Evolutionary conservation across 2,113 vertebrate genomes (phyloP).

Genomic region (Hyla sarda): DNA sequence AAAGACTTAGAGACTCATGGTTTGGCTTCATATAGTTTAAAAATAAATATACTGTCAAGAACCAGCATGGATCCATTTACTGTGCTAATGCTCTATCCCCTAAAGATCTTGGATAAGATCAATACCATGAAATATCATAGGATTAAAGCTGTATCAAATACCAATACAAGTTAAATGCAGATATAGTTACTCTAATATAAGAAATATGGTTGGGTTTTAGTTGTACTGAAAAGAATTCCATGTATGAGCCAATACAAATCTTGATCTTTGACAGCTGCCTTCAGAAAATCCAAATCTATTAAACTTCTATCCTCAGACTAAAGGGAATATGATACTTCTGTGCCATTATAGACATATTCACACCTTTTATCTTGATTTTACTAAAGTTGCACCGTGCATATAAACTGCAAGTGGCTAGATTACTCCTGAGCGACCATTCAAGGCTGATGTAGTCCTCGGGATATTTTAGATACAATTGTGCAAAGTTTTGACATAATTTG

Average conservation of each 20-base stretch:
- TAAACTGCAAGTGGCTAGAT: not conserved
- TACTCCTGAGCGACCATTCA: not conserved
- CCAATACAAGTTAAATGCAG: slow-evolving; percentile 70
- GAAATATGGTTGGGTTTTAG: slow-evolving; percentile 71
- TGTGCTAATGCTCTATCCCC: slow-evolving; percentile 69
- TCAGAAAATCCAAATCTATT: slow-evolving; percentile 81
- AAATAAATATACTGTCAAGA: slow-evolving; percentile 77
- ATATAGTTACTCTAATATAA: slow-evolving; percentile 79
- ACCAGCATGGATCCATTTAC: slow-evolving; percentile 70
- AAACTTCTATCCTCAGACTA: slow-evolving; percentile 70
- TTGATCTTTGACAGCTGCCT: slow-evolving; percentile 72
- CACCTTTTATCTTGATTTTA: not conserved
- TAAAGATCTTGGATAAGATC: slow-evolving; percentile 73
- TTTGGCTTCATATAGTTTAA: slow-evolving; percentile 75
- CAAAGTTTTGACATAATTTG: not conserved
- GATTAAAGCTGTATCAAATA: slow-evolving; percentile 74
- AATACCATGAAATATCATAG: slow-evolving; percentile 76
- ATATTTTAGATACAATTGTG: not conserved
- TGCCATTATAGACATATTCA: slow-evolving; percentile 63
- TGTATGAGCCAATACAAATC: slow-evolving; percentile 79
- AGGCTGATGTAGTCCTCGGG: not conserved
- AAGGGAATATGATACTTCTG: slow-evolving; percentile 71
- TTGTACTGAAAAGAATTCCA: slow-evolving; percentile 75
- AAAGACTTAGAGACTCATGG: slow-evolving; percentile 77
- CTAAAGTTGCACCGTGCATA: not conserved